A percentile compares a stretch with the other conserved stretches of the same genome.
Conservation (phyloP, 2,113 vertebrate species). For the Lota lota region DNA sequence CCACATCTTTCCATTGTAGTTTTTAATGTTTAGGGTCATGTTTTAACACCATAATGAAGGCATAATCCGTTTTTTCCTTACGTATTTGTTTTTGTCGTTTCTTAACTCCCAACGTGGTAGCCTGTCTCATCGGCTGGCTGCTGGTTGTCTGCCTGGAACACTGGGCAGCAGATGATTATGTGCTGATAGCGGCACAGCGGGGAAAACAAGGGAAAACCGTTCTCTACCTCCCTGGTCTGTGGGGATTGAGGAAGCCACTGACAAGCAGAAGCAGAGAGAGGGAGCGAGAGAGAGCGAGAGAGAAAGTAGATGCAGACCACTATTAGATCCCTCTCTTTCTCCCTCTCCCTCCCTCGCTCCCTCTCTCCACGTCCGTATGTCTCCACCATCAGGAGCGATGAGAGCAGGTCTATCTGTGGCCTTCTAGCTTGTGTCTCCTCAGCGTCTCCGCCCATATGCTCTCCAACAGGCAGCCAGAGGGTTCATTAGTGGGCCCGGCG, state of each 20-base stretch:
- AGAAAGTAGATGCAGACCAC: slow-evolving; percentile 47
- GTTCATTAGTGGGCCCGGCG: slow-evolving; percentile 69
- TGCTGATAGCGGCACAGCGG: slow-evolving; percentile 63
- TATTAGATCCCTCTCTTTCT: slow-evolving; percentile 21
- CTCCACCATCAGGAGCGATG: slow-evolving; percentile 8
- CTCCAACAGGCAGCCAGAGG: slow-evolving; percentile 62
- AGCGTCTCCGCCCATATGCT: slow-evolving; percentile 66
- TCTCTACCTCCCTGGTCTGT: slow-evolving; percentile 47
- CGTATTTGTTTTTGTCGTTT: slow-evolving; percentile 7
- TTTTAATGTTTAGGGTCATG: too few relatives aligned
- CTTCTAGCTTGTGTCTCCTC: slow-evolving; percentile 50
- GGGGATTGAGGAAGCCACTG: slow-evolving; percentile 46
- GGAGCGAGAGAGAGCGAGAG: slow-evolving; percentile 1
- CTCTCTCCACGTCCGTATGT: slow-evolving; percentile 5
- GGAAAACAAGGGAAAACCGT: slow-evolving; percentile 35
- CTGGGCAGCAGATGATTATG: slow-evolving; percentile 67
- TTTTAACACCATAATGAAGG: slow-evolving; percentile 2
- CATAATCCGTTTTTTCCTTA: slow-evolving; percentile 15
- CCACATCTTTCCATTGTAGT: too few relatives aligned
- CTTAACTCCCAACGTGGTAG: slow-evolving; percentile 41
- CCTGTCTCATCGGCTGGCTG: slow-evolving; percentile 33
- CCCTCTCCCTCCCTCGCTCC: slow-evolving; percentile 11
- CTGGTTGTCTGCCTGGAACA: slow-evolving; percentile 57
- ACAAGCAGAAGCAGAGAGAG: slow-evolving; percentile 44
- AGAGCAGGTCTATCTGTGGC: slow-evolving; percentile 55